A percentile compares a stretch with the other conserved stretches of the same genome.
phyloP scores from a whole-genome alignment of 2,888 invertebrate genomes.

The Vandiemenella viatica region DNA sequence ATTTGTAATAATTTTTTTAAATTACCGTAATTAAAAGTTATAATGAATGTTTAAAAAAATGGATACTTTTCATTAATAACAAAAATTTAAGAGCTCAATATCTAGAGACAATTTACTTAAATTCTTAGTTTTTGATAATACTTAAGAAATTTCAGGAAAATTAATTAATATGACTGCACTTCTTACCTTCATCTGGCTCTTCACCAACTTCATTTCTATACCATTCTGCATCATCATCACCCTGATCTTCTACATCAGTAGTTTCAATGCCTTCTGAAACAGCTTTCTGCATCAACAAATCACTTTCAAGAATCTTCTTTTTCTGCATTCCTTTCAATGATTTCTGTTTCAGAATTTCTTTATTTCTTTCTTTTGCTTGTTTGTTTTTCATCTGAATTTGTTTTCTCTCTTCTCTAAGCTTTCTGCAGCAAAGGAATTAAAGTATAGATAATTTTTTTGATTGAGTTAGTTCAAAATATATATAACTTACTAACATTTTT shows the following conservation, averaged over 20 bases:
- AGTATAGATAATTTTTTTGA: no score
- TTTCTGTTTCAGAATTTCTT: conserved; percentile 48
- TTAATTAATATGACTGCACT: no score
- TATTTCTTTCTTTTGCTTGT: conserved; percentile 46
- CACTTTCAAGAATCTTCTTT: conserved; percentile 32
- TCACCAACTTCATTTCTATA: conserved; percentile 76
- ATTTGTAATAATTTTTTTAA: no score
- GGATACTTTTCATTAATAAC: no score
- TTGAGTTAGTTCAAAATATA: no score
- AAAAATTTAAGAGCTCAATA: no score
- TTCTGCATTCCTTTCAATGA: conserved; percentile 47
- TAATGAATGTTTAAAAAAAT: no score
- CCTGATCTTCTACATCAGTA: conserved; percentile 40
- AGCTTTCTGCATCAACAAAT: conserved; percentile 28
- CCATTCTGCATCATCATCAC: conserved; percentile 62
- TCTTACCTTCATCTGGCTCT: conserved; percentile 65
- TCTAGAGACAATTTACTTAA: no score
- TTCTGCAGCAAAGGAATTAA: conserved; percentile 29
- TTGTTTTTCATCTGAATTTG: conserved; percentile 59
- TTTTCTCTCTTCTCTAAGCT: conserved; percentile 62
- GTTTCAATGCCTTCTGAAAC: conserved; percentile 27
- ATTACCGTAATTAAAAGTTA: no score
- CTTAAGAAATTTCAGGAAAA: no score
- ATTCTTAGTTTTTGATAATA: no score
- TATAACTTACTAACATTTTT: no score